A percentile compares a stretch with the other conserved stretches of the same genome.
These are phyloP conservation scores for Mus spretus DNA, from an alignment of 2,797 vertebrate species.

Conservation along the genomic window DNA sequence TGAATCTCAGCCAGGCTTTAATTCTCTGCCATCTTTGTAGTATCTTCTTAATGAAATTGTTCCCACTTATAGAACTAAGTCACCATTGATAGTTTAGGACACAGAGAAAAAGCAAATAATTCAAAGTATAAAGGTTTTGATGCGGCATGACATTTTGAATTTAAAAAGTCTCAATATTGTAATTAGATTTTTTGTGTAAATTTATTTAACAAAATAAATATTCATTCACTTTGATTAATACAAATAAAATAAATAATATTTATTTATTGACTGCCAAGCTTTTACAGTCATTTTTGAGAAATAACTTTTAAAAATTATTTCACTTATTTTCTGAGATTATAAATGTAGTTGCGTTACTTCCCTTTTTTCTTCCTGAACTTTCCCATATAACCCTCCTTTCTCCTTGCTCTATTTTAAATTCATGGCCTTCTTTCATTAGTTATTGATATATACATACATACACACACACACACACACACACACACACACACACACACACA, in stretches of 20 bases:
- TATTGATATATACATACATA: accelerated
- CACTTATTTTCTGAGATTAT: neutral
- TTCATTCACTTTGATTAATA: neutral
- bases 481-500: no score
- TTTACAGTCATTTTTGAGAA: neutral
- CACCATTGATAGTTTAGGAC: neutral
- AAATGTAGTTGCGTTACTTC: neutral
- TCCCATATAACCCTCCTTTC: neutral
- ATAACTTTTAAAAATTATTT: neutral
- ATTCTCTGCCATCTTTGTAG: neutral
- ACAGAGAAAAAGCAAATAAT: neutral
- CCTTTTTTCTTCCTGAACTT: neutral
- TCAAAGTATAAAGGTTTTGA: slow-evolving; percentile 35
- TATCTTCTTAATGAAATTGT: neutral
- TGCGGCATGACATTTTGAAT: neutral
- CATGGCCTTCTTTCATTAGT: neutral
- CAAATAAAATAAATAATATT: neutral
- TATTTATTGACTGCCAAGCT: neutral
- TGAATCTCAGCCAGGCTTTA: neutral
- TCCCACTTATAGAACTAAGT: neutral
- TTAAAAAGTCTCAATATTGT: neutral
- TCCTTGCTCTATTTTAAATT: neutral
- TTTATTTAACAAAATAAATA: neutral
- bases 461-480: no score
- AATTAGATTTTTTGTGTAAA: neutral